These are phyloP conservation scores for Chrysocyon brachyurus DNA, from an alignment of 2,797 vertebrate genomes.

Conservation along the genomic window DNA sequence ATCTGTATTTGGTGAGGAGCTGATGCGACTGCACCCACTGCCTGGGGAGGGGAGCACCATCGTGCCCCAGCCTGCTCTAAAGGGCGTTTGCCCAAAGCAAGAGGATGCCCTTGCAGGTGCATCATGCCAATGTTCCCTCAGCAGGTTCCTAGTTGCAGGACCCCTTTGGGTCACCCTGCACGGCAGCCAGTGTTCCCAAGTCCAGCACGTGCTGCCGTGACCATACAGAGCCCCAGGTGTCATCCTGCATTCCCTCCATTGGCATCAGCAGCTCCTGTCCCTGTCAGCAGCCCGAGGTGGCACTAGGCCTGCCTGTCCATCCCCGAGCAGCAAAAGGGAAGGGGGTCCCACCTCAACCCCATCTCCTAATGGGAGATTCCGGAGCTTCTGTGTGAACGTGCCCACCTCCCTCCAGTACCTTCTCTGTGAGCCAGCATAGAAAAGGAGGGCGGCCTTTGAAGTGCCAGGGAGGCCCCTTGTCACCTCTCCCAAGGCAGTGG, in stretches of 20 bases:
- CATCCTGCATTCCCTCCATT: background rate
- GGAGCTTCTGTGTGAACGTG: background rate
- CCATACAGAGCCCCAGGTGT: background rate
- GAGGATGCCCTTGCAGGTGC: background rate
- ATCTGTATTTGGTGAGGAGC: accelerated
- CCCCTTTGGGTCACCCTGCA: background rate
- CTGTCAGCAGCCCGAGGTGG: background rate
- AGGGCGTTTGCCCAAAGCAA: background rate
- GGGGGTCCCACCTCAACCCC: background rate
- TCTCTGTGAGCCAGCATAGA: background rate
- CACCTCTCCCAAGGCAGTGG: background rate
- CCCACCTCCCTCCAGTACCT: background rate
- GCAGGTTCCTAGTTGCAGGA: background rate
- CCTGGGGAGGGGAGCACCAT: accelerated
- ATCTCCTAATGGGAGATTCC: background rate
- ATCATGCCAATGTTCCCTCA: background rate
- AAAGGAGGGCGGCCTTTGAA: background rate
- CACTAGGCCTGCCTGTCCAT: background rate
- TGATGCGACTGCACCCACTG: accelerated
- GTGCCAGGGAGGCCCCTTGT: background rate
- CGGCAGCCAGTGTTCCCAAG: accelerated
- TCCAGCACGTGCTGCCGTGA: background rate
- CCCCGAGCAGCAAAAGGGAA: background rate
- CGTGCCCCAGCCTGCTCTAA: accelerated
- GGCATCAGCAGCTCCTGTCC: background rate